A percentile compares a stretch with the other conserved stretches of the same genome.
Conservation (phyloP, 2,113 vertebrate genomes). For the Aphyosemion australe region DNA sequence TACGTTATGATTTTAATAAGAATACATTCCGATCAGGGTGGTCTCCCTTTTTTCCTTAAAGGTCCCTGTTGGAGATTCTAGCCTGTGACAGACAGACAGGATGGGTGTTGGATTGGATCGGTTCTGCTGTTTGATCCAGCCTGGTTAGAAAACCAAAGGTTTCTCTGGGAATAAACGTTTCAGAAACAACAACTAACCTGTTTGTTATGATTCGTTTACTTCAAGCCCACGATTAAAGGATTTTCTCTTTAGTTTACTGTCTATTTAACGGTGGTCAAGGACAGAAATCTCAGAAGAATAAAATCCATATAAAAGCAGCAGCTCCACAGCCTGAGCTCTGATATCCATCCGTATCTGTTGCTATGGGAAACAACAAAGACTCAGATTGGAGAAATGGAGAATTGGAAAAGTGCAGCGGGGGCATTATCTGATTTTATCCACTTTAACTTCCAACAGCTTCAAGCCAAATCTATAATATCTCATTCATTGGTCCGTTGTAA, state of each 20-base stretch:
- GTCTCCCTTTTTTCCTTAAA: no score
- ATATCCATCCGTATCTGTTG: neutral
- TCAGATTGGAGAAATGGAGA: neutral
- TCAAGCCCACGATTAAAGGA: no score
- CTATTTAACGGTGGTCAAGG: neutral
- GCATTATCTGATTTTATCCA: conserved; percentile 5
- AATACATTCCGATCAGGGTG: no score
- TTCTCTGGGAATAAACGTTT: no score
- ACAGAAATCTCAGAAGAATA: neutral
- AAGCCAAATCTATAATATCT: conserved; percentile 18
- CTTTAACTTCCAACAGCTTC: conserved; percentile 23
- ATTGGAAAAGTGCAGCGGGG: neutral
- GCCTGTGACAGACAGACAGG: no score
- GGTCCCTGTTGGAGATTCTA: no score
- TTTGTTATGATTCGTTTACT: no score
- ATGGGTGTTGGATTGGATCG: no score
- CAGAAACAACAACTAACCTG: no score
- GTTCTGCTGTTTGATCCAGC: no score
- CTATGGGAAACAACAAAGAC: conserved; percentile 13
- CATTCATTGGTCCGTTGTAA: conserved; percentile 6
- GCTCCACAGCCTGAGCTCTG: neutral
- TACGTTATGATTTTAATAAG: no score
- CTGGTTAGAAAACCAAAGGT: no score
- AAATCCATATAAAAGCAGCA: neutral
- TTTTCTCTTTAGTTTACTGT: neutral